A percentile compares a stretch with the other conserved stretches of the same genome.
Evolutionary conservation across 1,140 invertebrate genomes (phyloP).

Genomic region (Sycophaga agraensis): DNA sequence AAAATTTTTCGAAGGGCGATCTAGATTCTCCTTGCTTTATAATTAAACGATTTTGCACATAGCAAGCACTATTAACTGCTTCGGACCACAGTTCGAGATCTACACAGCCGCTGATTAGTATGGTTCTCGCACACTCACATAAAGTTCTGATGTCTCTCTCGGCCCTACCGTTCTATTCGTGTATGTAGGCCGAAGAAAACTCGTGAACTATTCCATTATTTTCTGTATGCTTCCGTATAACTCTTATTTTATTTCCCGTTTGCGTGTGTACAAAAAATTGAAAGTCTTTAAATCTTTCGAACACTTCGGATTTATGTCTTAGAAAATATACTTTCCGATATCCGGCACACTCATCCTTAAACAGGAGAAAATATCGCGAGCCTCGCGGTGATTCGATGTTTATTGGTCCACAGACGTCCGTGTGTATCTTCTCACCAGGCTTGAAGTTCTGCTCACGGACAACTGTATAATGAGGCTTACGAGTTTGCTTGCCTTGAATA

Average conservation of each 20-base stretch:
- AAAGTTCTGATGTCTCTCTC: conserved; percentile 42
- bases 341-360: conserved; percentile 35
- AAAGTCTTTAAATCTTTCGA: conserved; percentile 41
- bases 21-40: not conserved
- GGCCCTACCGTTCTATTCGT: conserved; percentile 46
- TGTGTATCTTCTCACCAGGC: conserved; percentile 3
- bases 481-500: not conserved
- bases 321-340: conserved; percentile 45
- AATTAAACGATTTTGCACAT: not conserved
- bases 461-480: not conserved
- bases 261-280: conserved; percentile 39
- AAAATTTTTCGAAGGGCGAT: not conserved
- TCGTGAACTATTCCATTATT: conserved; percentile 25
- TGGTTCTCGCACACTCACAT: not conserved
- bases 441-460: not conserved
- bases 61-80: not conserved
- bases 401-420: conserved; percentile 9
- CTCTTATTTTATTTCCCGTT: conserved; percentile 36
- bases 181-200: conserved; percentile 34
- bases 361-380: conserved; percentile 33
- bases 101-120: conserved; percentile 21
- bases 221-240: conserved; percentile 25
- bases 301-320: conserved; percentile 42
- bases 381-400: not conserved
- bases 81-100: not conserved